Percentiles rank a stretch among this genome's conserved stretches.
Evolutionary conservation across 2,797 vertebrate species (phyloP).

Genomic region (Coracias cyanogaster): DNA sequence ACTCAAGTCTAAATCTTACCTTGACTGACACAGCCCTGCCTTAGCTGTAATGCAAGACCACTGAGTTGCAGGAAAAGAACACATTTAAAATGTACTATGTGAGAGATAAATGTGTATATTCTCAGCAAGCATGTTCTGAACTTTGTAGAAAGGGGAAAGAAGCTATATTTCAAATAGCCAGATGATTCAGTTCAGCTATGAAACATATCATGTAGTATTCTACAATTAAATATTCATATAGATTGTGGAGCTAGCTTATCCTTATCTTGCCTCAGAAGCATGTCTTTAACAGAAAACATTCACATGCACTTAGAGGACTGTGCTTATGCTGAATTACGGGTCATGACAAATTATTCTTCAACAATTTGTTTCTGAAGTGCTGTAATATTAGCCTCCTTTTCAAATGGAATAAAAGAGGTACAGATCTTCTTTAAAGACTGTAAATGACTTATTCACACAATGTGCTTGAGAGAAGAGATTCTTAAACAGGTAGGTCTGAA

Average conservation of each 20-base stretch:
- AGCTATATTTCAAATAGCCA: neutral
- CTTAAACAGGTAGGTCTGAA: neutral
- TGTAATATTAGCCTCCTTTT: neutral
- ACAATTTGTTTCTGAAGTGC: neutral
- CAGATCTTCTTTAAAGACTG: neutral
- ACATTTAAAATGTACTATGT: neutral
- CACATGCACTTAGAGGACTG: rapidly evolving
- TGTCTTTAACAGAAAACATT: neutral
- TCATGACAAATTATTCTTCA: neutral
- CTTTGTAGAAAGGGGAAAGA: neutral
- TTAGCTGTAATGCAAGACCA: neutral
- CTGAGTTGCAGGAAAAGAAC: neutral
- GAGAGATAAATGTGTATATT: neutral
- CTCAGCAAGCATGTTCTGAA: neutral
- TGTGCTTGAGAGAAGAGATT: neutral
- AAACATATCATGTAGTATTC: neutral
- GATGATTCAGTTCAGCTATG: neutral
- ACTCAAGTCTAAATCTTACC: neutral
- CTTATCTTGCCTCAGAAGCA: neutral
- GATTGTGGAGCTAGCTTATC: neutral
- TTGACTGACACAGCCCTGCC: neutral
- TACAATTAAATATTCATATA: neutral
- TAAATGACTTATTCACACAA: neutral
- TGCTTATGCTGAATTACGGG: neutral
- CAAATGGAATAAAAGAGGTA: neutral